These are phyloP conservation scores for Crotalus horridus DNA, from an alignment of 2,113 vertebrate genomes.

Conservation along the genomic window DNA sequence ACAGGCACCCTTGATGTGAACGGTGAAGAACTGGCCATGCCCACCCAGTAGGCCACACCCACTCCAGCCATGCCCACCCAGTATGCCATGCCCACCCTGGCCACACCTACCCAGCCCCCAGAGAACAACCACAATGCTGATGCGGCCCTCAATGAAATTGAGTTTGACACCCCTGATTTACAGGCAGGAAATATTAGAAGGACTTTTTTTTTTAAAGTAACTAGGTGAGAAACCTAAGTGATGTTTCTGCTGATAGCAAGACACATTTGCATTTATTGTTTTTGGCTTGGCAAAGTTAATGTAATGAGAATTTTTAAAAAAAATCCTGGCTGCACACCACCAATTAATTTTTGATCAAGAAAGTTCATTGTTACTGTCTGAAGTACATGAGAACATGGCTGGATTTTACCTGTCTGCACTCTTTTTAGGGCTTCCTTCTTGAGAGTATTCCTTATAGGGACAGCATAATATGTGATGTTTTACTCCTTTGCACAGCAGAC, in stretches of 20 bases:
- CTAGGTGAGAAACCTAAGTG: neutral
- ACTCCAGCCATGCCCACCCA: too few relatives aligned
- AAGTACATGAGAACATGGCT: neutral
- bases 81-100: too few relatives aligned
- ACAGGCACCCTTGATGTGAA: too few relatives aligned
- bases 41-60: too few relatives aligned
- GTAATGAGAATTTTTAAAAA: slow-evolving; percentile 10
- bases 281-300: slow-evolving; percentile 40
- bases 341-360: slow-evolving; percentile 16
- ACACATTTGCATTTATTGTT: slow-evolving; percentile 32
- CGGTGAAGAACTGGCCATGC: too few relatives aligned
- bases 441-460: slow-evolving; percentile 1
- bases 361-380: slow-evolving; percentile 21
- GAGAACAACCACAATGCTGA: too few relatives aligned
- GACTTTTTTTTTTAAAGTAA: neutral
- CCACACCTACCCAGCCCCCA: too few relatives aligned
- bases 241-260: slow-evolving; percentile 38
- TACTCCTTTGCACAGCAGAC: slow-evolving; percentile 28
- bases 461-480: neutral
- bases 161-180: neutral
- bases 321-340: neutral
- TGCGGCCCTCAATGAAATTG: too few relatives aligned
- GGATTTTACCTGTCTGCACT: slow-evolving; percentile 9
- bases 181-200: neutral
- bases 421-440: slow-evolving; percentile 8